These are phyloP conservation scores for Okamejei kenojei DNA, from an alignment of 2,797 vertebrate species.

Conservation along the genomic window DNA sequence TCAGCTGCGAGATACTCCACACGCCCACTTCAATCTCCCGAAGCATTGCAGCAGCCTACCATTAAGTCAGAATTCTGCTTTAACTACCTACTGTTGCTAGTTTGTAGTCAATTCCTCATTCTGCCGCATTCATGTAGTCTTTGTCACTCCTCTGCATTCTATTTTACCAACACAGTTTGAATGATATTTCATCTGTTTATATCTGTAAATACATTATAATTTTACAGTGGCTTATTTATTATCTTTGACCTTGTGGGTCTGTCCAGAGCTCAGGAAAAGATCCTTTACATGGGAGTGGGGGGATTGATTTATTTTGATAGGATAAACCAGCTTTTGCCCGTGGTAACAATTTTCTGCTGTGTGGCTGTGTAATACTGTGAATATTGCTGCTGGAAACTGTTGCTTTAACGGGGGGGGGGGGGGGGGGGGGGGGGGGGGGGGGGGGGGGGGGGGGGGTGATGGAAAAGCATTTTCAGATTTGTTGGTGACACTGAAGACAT, in stretches of 20 bases:
- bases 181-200: neutral
- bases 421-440: neutral
- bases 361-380: neutral
- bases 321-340: neutral
- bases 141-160: neutral
- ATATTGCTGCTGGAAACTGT: neutral
- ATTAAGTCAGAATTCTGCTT: neutral
- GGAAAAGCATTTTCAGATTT: neutral
- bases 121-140: neutral
- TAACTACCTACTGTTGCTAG: neutral
- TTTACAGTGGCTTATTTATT: neutral
- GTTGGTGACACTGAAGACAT: neutral
- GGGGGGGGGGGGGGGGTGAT: neutral
- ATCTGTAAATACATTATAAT: neutral
- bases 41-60: neutral
- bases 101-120: neutral
- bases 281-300: neutral
- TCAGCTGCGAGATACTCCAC: neutral
- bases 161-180: neutral
- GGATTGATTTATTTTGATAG: neutral
- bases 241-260: neutral
- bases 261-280: neutral
- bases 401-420: neutral
- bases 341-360: neutral
- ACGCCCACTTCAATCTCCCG: neutral